Percentiles rank a stretch among this genome's conserved stretches.
phyloP scores from a whole-genome alignment of 35 echinoderm and acorn worm species.

The Diadema setosum region DNA sequence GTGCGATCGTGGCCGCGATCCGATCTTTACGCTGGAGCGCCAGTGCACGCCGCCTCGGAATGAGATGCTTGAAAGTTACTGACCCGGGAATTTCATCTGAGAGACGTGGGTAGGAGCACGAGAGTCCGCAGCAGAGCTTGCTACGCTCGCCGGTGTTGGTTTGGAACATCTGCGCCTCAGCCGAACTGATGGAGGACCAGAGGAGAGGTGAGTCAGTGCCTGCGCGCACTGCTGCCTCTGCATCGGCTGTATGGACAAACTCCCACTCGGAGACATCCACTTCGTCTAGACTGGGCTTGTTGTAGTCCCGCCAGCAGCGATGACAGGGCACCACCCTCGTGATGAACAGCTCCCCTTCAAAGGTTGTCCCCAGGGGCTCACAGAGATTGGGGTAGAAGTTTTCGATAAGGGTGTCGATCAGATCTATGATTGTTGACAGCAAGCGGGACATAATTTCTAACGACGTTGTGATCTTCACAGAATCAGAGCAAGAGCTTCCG shows the following conservation, averaged over 20 bases:
- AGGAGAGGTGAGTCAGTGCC: conserved; percentile 24
- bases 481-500: neutral
- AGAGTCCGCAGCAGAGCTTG: conserved; percentile 4
- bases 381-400: conserved; percentile 93
- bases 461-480: conserved; percentile 59
- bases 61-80: neutral
- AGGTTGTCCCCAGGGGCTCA: conserved; percentile 75
- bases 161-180: neutral
- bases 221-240: conserved; percentile 2
- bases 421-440: conserved; percentile 79
- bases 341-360: conserved; percentile 88
- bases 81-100: conserved; percentile 13
- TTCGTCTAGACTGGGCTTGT: conserved; percentile 58
- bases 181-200: conserved; percentile 20
- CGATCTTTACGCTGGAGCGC: neutral
- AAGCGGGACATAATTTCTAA: conserved; percentile 63
- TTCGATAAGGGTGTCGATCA: conserved; percentile 85
- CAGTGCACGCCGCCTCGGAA: neutral
- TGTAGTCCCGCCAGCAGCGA: conserved; percentile 85
- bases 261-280: conserved; percentile 83
- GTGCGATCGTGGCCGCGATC: neutral
- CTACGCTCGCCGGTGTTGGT: neutral
- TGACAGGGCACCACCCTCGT: conserved; percentile 83
- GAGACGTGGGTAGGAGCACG: neutral
- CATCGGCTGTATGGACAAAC: conserved; percentile 48